Evolutionary conservation across 2,888 invertebrate genomes (phyloP).

Genomic region (Punctoribates punctum): DNA sequence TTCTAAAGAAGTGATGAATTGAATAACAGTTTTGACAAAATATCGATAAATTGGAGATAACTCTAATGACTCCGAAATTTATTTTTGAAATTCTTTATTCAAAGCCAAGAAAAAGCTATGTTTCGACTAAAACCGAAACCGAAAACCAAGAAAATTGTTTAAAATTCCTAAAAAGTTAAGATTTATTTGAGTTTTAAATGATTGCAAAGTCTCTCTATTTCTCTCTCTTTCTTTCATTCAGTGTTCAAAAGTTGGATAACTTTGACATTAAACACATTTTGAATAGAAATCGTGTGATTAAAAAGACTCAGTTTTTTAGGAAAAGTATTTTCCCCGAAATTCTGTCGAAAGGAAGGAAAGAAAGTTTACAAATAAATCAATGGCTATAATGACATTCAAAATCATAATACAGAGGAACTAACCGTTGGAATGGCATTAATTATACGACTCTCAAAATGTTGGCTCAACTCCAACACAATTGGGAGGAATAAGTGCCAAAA

Average conservation of each 20-base stretch:
- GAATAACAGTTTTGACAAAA: too few relatives aligned
- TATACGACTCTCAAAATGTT: background rate
- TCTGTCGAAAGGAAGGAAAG: background rate
- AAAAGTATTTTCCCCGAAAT: background rate
- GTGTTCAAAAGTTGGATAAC: background rate
- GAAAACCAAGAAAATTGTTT: too few relatives aligned
- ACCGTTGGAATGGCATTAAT: background rate
- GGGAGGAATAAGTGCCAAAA: background rate
- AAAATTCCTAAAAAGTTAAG: too few relatives aligned
- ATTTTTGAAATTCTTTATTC: too few relatives aligned
- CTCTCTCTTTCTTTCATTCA: background rate
- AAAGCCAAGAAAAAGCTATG: too few relatives aligned
- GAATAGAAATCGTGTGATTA: background rate
- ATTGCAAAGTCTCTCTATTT: too few relatives aligned
- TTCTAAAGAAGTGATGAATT: too few relatives aligned
- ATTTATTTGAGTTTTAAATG: too few relatives aligned
- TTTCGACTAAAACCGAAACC: too few relatives aligned
- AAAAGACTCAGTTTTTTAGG: background rate
- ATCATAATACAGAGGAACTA: background rate
- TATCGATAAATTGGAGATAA: too few relatives aligned
- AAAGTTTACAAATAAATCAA: conserved; percentile 8
- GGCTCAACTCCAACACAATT: conserved; percentile 3
- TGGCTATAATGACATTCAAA: conserved; percentile 5
- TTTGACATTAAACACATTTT: background rate
- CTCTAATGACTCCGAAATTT: too few relatives aligned